Conservation (phyloP, 2,797 vertebrate genomes). For the Eleutherodactylus coqui region DNA sequence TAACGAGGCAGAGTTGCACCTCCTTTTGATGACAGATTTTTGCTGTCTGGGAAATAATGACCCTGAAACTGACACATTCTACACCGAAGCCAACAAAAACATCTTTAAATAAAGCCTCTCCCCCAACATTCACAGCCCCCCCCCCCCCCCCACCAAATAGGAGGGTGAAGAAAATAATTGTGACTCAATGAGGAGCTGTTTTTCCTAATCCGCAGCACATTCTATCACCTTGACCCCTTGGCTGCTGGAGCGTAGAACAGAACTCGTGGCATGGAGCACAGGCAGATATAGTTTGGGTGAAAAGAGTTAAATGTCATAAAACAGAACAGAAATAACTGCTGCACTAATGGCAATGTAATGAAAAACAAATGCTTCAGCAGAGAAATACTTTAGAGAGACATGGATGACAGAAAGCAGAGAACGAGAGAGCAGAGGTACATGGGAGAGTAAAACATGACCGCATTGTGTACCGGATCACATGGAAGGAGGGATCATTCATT, state of each 20-base stretch:
- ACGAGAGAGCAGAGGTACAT: conserved; percentile 36
- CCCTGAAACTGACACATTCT: conserved; percentile 89
- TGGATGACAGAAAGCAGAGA: conserved; percentile 58
- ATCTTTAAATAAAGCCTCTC: conserved; percentile 88
- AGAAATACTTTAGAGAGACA: conserved; percentile 55
- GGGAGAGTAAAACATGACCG: conserved; percentile 23
- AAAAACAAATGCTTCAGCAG: conserved; percentile 86
- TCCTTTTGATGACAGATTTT: conserved; percentile 57
- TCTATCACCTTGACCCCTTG: conserved; percentile 46
- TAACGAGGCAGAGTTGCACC: conserved; percentile 51
- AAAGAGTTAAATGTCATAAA: conserved; percentile 74
- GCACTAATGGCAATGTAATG: conserved; percentile 85
- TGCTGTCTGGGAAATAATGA: conserved; percentile 88
- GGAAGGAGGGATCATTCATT: neutral
- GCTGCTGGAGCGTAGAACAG: neutral
- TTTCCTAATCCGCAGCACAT: conserved; percentile 48
- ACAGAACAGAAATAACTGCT: conserved; percentile 83
- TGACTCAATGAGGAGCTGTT: conserved; percentile 70
- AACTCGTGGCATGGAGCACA: neutral
- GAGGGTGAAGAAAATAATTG: conserved; percentile 60
- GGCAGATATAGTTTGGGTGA: neutral
- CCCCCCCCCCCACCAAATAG: conserved; percentile 64
- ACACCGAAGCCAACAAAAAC: conserved; percentile 91
- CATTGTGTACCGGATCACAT: neutral
- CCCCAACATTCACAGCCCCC: conserved; percentile 65